Percentiles rank a stretch among this genome's conserved stretches.
These are phyloP conservation scores for Anhinga anhinga DNA, from an alignment of 2,113 vertebrate species.

Conservation along the genomic window DNA sequence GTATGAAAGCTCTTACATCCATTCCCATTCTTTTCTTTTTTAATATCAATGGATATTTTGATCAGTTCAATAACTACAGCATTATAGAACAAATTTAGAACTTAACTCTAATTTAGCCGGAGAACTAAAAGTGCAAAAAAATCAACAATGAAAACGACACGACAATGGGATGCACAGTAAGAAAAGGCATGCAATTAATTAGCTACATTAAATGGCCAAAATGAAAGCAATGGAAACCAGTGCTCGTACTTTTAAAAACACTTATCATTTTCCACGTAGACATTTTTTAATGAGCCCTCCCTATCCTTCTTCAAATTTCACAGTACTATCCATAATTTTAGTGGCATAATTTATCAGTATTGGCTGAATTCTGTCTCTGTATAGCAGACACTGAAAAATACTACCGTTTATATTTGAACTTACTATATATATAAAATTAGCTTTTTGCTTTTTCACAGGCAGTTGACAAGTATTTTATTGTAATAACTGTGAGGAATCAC, in stretches of 20 bases:
- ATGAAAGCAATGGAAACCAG: background rate
- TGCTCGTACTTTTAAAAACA: background rate
- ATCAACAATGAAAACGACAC: constrained; percentile 44
- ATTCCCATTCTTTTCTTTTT: background rate
- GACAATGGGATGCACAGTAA: constrained; percentile 42
- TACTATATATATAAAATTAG: background rate
- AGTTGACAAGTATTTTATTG: background rate
- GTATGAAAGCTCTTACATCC: background rate
- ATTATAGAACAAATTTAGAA: background rate
- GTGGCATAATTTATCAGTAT: background rate
- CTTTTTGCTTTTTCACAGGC: background rate
- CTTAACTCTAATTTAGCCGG: background rate
- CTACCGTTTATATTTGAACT: background rate
- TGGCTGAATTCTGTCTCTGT: background rate
- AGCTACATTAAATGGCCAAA: constrained; percentile 17
- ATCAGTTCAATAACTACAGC: background rate
- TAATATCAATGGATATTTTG: constrained; percentile 11
- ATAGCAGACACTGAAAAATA: background rate
- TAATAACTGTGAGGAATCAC: background rate
- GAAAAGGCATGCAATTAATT: constrained; percentile 38
- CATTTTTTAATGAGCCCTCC: background rate
- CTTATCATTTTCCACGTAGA: background rate
- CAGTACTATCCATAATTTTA: background rate
- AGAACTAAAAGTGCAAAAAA: constrained; percentile 4
- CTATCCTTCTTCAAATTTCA: background rate